Base-by-base conservation (phyloP, 2,797 vertebrate genomes). In the Rhinophrynus dorsalis region DNA sequence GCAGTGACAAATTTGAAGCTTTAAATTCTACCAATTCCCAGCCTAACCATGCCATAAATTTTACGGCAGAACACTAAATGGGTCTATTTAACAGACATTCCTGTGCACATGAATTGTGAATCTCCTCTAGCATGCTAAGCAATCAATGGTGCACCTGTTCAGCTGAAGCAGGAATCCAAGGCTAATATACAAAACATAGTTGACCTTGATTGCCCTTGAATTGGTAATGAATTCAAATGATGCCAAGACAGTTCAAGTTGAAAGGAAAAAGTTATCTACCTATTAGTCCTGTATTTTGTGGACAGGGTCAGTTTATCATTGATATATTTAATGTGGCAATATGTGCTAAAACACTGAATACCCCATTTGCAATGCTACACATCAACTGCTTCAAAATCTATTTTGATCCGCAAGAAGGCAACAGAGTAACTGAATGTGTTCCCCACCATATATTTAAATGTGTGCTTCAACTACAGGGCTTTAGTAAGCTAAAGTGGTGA, bases 21-120 rank as follows among this genome's bases (percentile, higher is more conserved):
- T 42, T n/a, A 17, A 42, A 8, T 10, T 42, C 9, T 42, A 10
- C 38, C 42, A 21, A 12, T 7, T 30, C 20, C 30, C 44, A 50
- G 21, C 13, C 5, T 48, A 62, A 62, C 29, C 48, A 50, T 48
- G 44, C 35, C 7, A 62, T 48, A 50, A 48, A 62, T 62, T 7
- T 11, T 37, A 29, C 20, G 32, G 20, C 30, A 48, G n/a, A n/a
- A n/a, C n/a, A n/a, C n/a, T n/a, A 48, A 27, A 35, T 40, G 15
- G 18, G 27, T 13, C 48, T n/a, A 52, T 26, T 23, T 52, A 26
- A 7, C 35, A 44, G 18, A 56, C 38, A 35, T 57, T 56, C 38
- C 40, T 15, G 27, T 45, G 40, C n/a, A 47, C 30, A 26, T 24
- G 17, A 18, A 64, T 51, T 48, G 10, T 63, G 40, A 57, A 33